phyloP scores from a whole-genome alignment of 2,113 vertebrate genomes.

The Pomatostomus ruficeps region DNA sequence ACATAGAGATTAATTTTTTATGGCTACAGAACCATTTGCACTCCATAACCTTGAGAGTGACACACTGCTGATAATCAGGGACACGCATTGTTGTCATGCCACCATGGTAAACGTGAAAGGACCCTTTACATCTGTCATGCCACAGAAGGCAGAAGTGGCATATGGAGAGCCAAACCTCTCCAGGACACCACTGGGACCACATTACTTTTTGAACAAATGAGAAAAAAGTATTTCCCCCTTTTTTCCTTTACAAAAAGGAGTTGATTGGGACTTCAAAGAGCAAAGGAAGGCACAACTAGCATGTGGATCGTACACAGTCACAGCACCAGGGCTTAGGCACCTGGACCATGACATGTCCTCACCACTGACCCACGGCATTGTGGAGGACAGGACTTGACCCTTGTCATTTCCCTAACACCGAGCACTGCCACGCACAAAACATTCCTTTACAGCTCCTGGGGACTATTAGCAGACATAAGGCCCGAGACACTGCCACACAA shows the following conservation, averaged over 20 bases:
- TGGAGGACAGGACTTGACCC: background rate
- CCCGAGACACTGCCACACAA: background rate
- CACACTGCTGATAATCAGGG: background rate
- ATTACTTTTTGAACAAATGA: background rate
- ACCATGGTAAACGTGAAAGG: background rate
- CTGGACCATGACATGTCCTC: background rate
- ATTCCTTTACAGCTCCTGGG: background rate
- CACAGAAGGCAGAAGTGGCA: background rate
- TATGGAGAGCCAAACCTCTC: background rate
- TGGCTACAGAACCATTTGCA: background rate
- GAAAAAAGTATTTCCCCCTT: background rate
- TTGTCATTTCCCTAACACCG: background rate
- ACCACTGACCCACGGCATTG: too few species aligned
- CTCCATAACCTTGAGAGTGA: conserved; percentile 37
- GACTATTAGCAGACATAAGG: background rate
- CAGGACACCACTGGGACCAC: background rate
- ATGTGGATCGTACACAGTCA: accelerated
- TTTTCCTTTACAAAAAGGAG: background rate
- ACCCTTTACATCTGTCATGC: conserved; percentile 1
- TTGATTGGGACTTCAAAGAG: background rate
- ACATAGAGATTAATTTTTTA: conserved; percentile 53
- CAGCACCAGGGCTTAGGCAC: background rate
- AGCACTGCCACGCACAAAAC: background rate
- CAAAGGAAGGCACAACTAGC: background rate
- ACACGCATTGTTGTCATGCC: background rate